A percentile compares a stretch with the other conserved stretches of the same genome.
Conservation (phyloP, 2,113 vertebrate species). For the Propithecus coquereli region DNA sequence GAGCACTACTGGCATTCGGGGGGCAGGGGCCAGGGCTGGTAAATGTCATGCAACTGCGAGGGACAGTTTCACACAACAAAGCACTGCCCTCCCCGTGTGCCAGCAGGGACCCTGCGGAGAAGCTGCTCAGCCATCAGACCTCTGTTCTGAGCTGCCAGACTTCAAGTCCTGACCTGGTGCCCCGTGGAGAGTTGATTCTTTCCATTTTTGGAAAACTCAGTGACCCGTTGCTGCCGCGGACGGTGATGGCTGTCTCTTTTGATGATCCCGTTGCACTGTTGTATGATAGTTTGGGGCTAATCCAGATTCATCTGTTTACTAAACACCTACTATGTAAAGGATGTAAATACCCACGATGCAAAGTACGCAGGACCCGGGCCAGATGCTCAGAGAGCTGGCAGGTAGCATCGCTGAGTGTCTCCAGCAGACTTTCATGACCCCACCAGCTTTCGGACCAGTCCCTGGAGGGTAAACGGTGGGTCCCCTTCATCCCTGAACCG, state of each 20-base stretch:
- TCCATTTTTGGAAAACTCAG: background rate
- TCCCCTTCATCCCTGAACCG: background rate
- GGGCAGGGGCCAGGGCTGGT: background rate
- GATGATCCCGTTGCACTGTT: background rate
- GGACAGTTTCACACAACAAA: background rate
- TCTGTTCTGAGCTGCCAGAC: background rate
- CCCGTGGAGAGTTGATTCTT: background rate
- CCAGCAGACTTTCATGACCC: background rate
- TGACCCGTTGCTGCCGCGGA: background rate
- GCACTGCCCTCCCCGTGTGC: fast-evolving
- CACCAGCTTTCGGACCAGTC: background rate
- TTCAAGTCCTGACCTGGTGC: background rate
- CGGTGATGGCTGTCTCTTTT: background rate
- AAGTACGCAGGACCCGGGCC: background rate
- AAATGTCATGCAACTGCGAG: background rate
- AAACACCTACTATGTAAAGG: background rate
- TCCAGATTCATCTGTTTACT: background rate
- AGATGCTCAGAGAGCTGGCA: background rate
- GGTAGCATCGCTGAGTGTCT: fast-evolving
- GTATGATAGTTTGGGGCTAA: background rate
- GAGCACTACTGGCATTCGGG: background rate
- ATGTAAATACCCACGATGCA: fast-evolving
- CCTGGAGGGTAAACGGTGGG: background rate
- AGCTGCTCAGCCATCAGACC: background rate
- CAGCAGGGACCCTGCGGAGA: background rate